Evolutionary conservation across 2,113 vertebrate species (phyloP), one percentile per base, ranked within the genome.

Genomic region (Elanoides forficatus): DNA sequence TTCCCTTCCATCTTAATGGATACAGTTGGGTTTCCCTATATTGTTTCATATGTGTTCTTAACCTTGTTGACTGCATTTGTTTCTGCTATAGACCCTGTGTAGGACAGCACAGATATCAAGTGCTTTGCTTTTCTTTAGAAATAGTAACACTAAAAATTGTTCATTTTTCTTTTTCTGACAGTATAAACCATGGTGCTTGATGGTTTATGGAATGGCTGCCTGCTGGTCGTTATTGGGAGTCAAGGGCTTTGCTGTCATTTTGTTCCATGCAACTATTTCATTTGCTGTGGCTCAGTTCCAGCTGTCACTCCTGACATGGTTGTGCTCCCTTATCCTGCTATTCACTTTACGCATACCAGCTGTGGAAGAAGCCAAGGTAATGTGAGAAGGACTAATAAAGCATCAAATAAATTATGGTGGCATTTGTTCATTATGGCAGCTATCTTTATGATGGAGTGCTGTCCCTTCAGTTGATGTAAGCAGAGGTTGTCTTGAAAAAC

Each of bases 341-440:
- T 98, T 97, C 76, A 99, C 98, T 3, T 97, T 99, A 56, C 98
- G 98, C 80, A 93, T 99, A 79, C 97, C 98, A n/a, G 93, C 97
- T 10, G 92, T 99, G 86, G 99, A 99, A 96, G 98, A 99, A 83
- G 85, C 99, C 19, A 99, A 99, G 99, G 99, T 99, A 97, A 97
- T n/a, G 22, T 67, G 7, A 16, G 6, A 55, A 73, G 47, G 47
- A 47, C 20, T 82, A 58, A 74, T 63, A 70, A 88, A 91, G 5
- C 23, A 40, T 55, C 53, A 16, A 29, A 50, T 83, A n/a, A 62
- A 21, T 82, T 68, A n/a, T 34, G 9, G 26, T 52, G 22, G 7
- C 62, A 4, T 15, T 67, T 90, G 42, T 78, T 48, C 19, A 7
- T 72, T 80, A 40, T 3, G 6, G 14, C 43, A 63, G 29, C 27